A percentile compares a stretch with the other conserved stretches of the same genome.
Conservation (phyloP, 30 jellyfish, hydroid and myxozoan genomes). For the Aurelia sp. region DNA sequence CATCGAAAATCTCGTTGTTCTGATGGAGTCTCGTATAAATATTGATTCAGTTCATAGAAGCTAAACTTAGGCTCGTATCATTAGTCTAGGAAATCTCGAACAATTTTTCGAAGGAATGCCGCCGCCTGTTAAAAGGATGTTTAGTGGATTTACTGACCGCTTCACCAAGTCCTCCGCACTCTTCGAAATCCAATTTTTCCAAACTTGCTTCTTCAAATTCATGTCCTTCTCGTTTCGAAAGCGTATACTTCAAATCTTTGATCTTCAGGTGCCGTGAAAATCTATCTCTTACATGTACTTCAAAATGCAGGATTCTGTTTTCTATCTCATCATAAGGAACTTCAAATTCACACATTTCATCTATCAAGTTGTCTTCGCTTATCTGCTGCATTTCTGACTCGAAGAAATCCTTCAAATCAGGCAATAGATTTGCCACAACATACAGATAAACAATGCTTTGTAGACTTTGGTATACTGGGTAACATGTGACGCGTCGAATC, state of each 20-base stretch:
- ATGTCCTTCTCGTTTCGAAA: constrained; percentile 10
- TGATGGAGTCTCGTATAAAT: too few relatives aligned
- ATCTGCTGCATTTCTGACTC: constrained; percentile 90
- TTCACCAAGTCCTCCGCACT: constrained; percentile 5
- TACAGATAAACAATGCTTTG: constrained; percentile 67
- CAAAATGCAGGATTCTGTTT: constrained; percentile 42
- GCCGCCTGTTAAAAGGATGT: neutral
- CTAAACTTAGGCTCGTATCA: too few relatives aligned
- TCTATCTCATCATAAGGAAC: constrained; percentile 63
- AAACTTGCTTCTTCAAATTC: constrained; percentile 31
- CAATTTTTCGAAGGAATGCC: too few relatives aligned
- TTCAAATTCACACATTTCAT: constrained; percentile 91
- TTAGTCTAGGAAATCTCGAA: too few relatives aligned
- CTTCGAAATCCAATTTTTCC: constrained; percentile 52
- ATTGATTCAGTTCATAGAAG: too few relatives aligned
- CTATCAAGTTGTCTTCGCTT: constrained; percentile 71
- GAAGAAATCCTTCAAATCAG: constrained; percentile 69
- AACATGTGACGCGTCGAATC: constrained; percentile 65
- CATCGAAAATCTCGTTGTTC: too few relatives aligned
- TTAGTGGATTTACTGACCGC: neutral
- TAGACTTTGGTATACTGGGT: constrained; percentile 52
- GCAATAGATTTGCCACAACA: constrained; percentile 65
- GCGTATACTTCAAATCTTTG: constrained; percentile 48
- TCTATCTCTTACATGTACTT: constrained; percentile 82
- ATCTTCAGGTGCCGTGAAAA: constrained; percentile 76